These are phyloP conservation scores for Pipa parva DNA, from an alignment of 2,113 vertebrate genomes.

Conservation along the genomic window DNA sequence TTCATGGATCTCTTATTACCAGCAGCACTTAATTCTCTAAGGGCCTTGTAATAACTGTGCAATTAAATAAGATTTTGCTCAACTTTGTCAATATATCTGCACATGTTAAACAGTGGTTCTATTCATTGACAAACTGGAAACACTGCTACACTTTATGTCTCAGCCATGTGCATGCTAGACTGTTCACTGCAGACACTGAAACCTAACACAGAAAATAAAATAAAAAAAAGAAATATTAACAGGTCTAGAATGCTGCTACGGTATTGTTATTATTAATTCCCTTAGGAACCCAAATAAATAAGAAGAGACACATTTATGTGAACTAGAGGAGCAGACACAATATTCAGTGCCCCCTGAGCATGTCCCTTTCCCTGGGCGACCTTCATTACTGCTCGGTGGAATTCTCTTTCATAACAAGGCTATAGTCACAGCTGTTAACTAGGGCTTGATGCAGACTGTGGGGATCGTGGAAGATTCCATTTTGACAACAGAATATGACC, in stretches of 20 bases:
- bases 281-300: conserved; percentile 5
- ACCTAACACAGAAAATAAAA: not conserved
- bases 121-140: conserved; percentile 15
- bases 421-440: conserved; percentile 10
- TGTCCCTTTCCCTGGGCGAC: conserved; percentile 5
- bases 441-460: not conserved
- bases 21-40: not conserved
- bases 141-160: not conserved
- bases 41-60: conserved; percentile 9
- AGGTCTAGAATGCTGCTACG: not conserved
- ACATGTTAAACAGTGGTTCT: not conserved
- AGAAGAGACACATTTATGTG: not conserved
- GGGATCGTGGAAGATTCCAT: not conserved
- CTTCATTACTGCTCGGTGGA: conserved; percentile 1
- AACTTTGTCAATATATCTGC: conserved; percentile 2
- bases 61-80: not conserved
- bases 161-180: not conserved
- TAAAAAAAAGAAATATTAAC: not conserved
- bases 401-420: not conserved
- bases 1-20: not conserved
- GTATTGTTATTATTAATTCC: not conserved
- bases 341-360: conserved; percentile 21
- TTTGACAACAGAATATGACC: conserved; percentile 4
- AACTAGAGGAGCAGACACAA: not conserved
- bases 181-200: not conserved